Percentiles rank a stretch among this genome's conserved stretches.
phyloP scores from a whole-genome alignment of 1,140 invertebrate species.

The Hycleus cichorii region DNA sequence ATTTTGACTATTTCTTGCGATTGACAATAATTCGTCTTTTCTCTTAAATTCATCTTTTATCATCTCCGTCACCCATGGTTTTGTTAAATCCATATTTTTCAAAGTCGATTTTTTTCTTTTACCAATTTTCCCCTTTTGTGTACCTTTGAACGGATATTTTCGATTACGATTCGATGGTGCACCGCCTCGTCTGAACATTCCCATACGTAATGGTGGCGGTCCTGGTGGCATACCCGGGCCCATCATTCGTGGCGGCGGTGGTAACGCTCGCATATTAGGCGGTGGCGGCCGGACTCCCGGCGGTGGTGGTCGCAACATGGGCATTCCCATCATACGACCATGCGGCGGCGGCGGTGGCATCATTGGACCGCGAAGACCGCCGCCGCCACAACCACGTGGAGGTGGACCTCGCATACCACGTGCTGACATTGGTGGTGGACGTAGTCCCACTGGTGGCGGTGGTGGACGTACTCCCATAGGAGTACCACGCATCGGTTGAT shows the following conservation, averaged over 20 bases:
- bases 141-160: neutral
- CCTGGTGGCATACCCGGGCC: constrained; percentile 21
- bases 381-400: constrained; percentile 20
- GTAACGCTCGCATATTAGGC: constrained; percentile 29
- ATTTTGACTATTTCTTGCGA: constrained; percentile 33
- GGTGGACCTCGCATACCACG: constrained; percentile 4
- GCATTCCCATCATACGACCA: constrained; percentile 14
- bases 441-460: neutral
- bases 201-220: constrained; percentile 3
- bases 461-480: constrained; percentile 4
- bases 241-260: constrained; percentile 33
- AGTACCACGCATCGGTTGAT: neutral
- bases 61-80: constrained; percentile 38
- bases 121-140: constrained; percentile 26
- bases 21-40: constrained; percentile 36
- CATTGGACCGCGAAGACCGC: constrained; percentile 21
- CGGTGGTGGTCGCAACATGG: constrained; percentile 5
- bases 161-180: constrained; percentile 7
- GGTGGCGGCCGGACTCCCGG: constrained; percentile 28
- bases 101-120: constrained; percentile 29
- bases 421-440: constrained; percentile 1
- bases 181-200: constrained; percentile 18
- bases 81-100: constrained; percentile 34
- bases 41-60: constrained; percentile 35
- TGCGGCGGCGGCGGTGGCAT: constrained; percentile 26